phyloP scores from a whole-genome alignment of 2,113 vertebrate species.

The Burhinus bistriatus region DNA sequence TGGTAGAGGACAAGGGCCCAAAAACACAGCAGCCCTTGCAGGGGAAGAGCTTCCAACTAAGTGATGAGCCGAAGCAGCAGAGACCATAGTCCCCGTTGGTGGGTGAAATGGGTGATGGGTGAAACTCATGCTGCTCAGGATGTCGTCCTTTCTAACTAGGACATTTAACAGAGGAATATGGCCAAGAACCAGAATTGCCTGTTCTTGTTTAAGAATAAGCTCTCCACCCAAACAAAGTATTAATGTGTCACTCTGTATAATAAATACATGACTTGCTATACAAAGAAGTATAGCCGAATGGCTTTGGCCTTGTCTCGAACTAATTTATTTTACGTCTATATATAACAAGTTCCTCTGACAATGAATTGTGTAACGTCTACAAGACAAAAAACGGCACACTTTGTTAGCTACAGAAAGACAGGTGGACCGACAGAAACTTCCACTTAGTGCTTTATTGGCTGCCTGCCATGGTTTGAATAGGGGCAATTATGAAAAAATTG shows the following conservation, averaged over 20 bases:
- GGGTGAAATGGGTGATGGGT: neutral
- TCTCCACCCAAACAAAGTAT: conserved; percentile 55
- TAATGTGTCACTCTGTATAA: conserved; percentile 54
- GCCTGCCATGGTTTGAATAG: conserved; percentile 63
- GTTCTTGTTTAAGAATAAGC: conserved; percentile 39
- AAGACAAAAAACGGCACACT: conserved; percentile 67
- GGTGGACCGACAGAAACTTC: conserved; percentile 68
- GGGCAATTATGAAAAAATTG: conserved; percentile 71
- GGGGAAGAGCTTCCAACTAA: neutral
- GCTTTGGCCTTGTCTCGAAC: conserved; percentile 38
- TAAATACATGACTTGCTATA: conserved; percentile 44
- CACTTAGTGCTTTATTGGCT: conserved; percentile 70
- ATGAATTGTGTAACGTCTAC: conserved; percentile 61
- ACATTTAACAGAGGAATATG: conserved; percentile 11
- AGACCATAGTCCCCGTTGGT: neutral
- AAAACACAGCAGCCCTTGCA: neutral
- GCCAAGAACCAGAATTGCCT: conserved; percentile 22
- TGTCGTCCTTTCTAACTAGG: neutral
- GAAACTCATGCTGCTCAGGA: neutral
- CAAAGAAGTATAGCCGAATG: conserved; percentile 43
- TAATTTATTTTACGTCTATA: conserved; percentile 69
- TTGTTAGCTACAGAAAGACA: conserved; percentile 60
- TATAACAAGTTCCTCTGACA: conserved; percentile 71
- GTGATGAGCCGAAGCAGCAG: neutral
- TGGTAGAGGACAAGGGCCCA: neutral